Percentiles rank a stretch among this genome's conserved stretches.
These are phyloP conservation scores for Percopsis transmontana DNA, from an alignment of 2,113 vertebrate genomes.

Conservation along the genomic window DNA sequence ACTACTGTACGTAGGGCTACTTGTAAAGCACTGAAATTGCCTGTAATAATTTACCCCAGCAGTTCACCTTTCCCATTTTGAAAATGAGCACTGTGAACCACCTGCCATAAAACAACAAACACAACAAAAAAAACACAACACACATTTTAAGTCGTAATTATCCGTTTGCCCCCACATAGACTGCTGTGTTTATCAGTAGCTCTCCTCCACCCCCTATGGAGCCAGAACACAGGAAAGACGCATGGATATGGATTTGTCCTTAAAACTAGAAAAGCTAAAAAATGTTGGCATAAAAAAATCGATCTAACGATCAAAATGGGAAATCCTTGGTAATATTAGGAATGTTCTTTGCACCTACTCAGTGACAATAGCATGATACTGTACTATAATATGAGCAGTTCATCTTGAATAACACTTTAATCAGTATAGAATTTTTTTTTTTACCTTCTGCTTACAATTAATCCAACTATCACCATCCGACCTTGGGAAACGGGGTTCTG, in stretches of 20 bases:
- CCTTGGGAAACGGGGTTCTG: conserved; percentile 28
- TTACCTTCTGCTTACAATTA: conserved; percentile 24
- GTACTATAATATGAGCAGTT: no score
- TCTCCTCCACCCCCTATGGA: background rate
- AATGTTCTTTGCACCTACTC: no score
- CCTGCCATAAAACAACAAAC: background rate
- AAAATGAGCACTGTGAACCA: background rate
- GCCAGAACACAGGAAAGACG: background rate
- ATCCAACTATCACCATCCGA: conserved; percentile 18
- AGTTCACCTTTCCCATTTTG: background rate
- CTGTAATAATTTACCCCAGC: no score
- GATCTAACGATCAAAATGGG: no score
- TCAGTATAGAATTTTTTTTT: no score
- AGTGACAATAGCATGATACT: no score
- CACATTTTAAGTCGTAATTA: background rate
- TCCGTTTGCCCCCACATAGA: background rate
- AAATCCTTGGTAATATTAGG: no score
- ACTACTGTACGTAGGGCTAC: background rate
- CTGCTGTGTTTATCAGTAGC: background rate
- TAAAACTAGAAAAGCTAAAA: no score
- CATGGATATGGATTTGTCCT: background rate
- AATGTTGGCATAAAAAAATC: no score
- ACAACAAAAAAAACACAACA: no score
- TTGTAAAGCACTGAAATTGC: background rate
- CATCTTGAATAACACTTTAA: no score